Evolutionary conservation across 2,113 vertebrate species (phyloP), one percentile per base, ranked within the genome.

Genomic region (Myotis brandtii): DNA sequence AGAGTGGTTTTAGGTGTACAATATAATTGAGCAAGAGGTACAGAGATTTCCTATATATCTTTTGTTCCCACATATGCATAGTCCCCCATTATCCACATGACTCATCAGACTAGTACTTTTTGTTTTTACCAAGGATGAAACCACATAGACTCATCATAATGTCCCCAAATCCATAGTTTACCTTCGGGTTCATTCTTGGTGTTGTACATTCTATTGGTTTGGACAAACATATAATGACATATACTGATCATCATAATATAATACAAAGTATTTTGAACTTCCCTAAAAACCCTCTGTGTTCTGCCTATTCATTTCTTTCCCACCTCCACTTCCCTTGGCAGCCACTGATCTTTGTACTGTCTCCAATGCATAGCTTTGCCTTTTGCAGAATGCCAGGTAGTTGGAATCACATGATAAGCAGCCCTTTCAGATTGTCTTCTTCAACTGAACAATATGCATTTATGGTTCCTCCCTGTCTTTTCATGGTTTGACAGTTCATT

Each of bases 321-420:
- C 14, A 34, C 6, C 13, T 21, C 40, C 0, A 2, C 32, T 14
- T 25, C 7, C 9, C 9, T 17, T 46, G 27, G n/a, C 17, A 66
- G 52, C 14, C 43, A 84, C 43, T 83, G 80, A 27, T 32, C 27
- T 52, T 75, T 64, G 50, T 66, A 85, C 27, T 62, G 9, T 66
- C 27, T 43, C 80, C 25, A 40, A 59, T 25, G 56, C 56, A 59
- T 27, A 16, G 30, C 9, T 34, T 82, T 82, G 37, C 10, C 89
- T 48, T 62, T 62, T 82, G 30, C 67, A 62, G 32, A 62, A 73
- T 21, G 52, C 27, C 37, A 50, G 46, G 34, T 37, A 62, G 32
- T 50, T 73, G 27, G 20, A 91, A 70, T 81, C 40, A 50, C 37
- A 91, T 7, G 5, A 43, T 73, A 30, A 9, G 56, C 56, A 59